Evolutionary conservation across 2,888 invertebrate genomes (phyloP), one percentile per base, ranked within the genome.

Genomic region (Tetragonisca angustula): DNA sequence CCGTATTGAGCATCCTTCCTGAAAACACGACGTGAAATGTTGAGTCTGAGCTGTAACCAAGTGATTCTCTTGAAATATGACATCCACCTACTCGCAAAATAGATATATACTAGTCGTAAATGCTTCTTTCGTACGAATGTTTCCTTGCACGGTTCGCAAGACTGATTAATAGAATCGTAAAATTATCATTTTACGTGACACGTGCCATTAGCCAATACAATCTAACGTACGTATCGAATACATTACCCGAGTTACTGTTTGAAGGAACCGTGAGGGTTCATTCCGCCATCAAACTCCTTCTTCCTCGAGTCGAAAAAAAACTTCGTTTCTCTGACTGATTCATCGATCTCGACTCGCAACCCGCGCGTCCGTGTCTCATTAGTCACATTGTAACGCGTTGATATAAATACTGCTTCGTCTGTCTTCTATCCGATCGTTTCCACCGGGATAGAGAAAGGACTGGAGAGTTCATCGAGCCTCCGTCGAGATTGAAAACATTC

Each of bases 401-500:
- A 76, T 64, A 19, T 32, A 49, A 56, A 76, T 59, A 11, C 19
- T 43, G 49, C 24, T 21, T 64, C 76, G 73, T 76, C 52, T 27
- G 81, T 83, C 82, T 81, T 62, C 56, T 52, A 69, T 32, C 76
- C 24, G 21, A 17, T 61, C 70, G 32, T 24, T 76, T 67, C 27
- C 15, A 24, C 52, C 1, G 43, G 43, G 43, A 43, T 0, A 43
- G 43, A 9, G 43, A 65, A 59, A 2, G 70, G n/a, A 36, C 50
- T 17, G 21, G 32, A n/a, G 24, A 64, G 61, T 56, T 65, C 64
- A 64, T 79, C 27, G 61, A 52, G 62, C 21, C 52, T 36, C 15
- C 21, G 4, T 32, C 6, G 67, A 69, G 83, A 89, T 88, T 86
- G 86, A 88, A 87, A 52, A 89, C 86, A 89, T 83, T 83, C 79